Evolutionary conservation across 2,888 invertebrate species (phyloP), one percentile per base, ranked within the genome.

Genomic region (Drosophila maculinotata): DNA sequence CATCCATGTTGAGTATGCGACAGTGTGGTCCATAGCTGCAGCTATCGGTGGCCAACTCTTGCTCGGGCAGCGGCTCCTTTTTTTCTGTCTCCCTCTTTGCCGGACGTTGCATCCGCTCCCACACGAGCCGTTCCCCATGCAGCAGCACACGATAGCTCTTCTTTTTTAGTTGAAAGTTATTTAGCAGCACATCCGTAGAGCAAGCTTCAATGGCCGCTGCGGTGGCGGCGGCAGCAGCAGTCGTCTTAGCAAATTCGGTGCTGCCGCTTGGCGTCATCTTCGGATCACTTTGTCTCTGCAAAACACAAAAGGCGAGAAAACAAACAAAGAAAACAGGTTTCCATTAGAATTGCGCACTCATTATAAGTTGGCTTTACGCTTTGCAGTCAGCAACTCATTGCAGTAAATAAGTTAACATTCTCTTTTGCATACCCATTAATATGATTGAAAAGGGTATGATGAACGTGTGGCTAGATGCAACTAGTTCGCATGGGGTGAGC

Each of bases 111-210:
- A 89, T 62, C 42, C 93, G 93, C 84, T 94, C 94, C 94, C 95
- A 95, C 44, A 94, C 93, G 59, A 95, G 90, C 53, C 92, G 93
- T 69, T 93, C 93, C 51, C 93, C 93, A 89, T 94, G 94, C 73
- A 94, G 93, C 89, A 94, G 93, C 12, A 94, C 94, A 66, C 93
- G 92, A 86, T 93, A 93, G 76, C 93, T 92, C 90, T 94, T 94
- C 84, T 93, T 94, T 71, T 93, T 93, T 59, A 93, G 93, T 44
- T 93, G 90, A 90, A 95, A 94, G 69, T 93, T 94, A 76, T 93
- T 93, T 20, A 93, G 78, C 63, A 92, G 74, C 59, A 92, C 89
- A 65, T 91, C 90, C 49, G 65, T 20, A 31, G 39, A 30, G 36
- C 44, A 30, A 10, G n/a, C n/a, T n/a, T n/a, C n/a, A n/a, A n/a